Conservation (phyloP, 2,888 invertebrate genomes). For the Tinea semifulvella region DNA sequence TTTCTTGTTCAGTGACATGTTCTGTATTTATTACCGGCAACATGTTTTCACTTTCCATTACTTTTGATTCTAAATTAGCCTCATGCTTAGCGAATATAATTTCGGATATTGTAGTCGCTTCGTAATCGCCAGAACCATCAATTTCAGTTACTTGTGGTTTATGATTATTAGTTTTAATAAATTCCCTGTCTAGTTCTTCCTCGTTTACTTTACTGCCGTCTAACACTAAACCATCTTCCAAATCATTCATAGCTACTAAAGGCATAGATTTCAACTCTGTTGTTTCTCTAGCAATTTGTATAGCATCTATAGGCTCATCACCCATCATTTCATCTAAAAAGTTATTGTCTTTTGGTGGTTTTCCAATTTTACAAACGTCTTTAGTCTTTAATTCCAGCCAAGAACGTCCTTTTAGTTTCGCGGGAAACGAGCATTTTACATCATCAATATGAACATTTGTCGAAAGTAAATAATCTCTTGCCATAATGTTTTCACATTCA, state of each 20-base stretch:
- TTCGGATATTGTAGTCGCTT: constrained; percentile 52
- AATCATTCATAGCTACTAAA: constrained; percentile 38
- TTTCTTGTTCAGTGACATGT: constrained; percentile 37
- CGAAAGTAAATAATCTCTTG: constrained; percentile 68
- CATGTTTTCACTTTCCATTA: constrained; percentile 33
- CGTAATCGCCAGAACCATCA: constrained; percentile 52
- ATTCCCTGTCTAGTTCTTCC: constrained; percentile 46
- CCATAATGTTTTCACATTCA: constrained; percentile 72
- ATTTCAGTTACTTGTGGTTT: constrained; percentile 30
- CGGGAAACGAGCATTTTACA: constrained; percentile 65
- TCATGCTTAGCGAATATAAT: constrained; percentile 25
- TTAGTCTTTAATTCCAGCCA: constrained; percentile 68
- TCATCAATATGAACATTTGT: constrained; percentile 63
- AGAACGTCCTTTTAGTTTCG: constrained; percentile 54
- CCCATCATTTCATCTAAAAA: constrained; percentile 70
- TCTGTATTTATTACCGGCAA: constrained; percentile 28
- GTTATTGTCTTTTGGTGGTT: constrained; percentile 28
- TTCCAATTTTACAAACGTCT: constrained; percentile 58
- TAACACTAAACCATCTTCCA: constrained; percentile 51
- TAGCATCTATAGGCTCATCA: constrained; percentile 62
- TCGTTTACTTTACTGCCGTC: constrained; percentile 27
- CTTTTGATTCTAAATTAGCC: constrained; percentile 25
- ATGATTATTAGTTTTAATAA: constrained; percentile 41
- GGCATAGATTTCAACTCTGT: constrained; percentile 49
- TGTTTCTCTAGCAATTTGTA: constrained; percentile 42